These are phyloP conservation scores for Stegastes partitus DNA, from an alignment of 2,113 vertebrate species.

Conservation along the genomic window DNA sequence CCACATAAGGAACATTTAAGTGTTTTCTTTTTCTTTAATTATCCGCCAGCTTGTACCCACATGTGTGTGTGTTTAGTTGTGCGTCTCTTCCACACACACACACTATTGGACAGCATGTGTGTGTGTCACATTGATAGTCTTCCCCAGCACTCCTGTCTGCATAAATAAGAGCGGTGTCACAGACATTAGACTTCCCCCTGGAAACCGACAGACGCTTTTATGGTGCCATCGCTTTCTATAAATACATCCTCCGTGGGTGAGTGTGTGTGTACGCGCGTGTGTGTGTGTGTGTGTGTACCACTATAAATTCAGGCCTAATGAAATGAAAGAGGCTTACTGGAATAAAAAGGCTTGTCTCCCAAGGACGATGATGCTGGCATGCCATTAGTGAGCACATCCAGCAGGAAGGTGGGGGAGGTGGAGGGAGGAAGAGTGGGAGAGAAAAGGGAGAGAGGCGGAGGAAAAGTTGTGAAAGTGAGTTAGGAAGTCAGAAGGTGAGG, in stretches of 20 bases:
- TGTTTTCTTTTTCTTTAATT: neutral
- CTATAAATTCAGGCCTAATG: constrained; percentile 81
- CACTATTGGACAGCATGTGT: neutral
- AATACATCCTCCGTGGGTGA: constrained; percentile 35
- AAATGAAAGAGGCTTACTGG: constrained; percentile 83
- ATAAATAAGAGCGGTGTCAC: constrained; percentile 63
- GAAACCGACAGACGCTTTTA: constrained; percentile 67
- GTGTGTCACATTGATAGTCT: constrained; percentile 57
- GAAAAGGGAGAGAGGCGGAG: neutral
- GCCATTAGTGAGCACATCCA: constrained; percentile 68
- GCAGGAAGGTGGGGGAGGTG: neutral
- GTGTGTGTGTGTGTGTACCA: constrained; percentile 12
- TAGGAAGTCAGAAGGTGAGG: constrained; percentile 12
- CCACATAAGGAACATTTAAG: neutral
- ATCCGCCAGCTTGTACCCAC: too few species aligned
- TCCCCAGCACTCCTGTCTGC: constrained; percentile 44
- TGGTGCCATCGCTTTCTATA: constrained; percentile 61
- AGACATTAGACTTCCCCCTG: constrained; percentile 61
- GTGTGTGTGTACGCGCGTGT: neutral
- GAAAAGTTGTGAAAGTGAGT: constrained; percentile 5
- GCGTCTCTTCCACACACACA: neutral
- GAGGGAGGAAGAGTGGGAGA: neutral
- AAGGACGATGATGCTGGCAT: constrained; percentile 75
- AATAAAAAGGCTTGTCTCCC: constrained; percentile 76
- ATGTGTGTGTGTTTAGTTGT: too few species aligned